Evolutionary conservation across 2,797 vertebrate species (phyloP).

Genomic region (Sebastes matsubarae): DNA sequence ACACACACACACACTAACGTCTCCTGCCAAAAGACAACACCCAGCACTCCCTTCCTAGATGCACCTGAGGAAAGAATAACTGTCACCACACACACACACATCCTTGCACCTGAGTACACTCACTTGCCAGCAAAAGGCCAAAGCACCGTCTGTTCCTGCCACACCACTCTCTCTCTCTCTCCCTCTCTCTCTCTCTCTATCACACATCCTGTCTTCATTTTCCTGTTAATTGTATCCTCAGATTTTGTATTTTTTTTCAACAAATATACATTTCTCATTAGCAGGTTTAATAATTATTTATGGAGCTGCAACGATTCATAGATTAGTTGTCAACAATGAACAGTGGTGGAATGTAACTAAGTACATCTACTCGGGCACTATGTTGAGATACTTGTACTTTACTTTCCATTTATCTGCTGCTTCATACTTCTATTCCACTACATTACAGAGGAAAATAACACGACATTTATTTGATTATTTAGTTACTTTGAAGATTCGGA

Average conservation of each 20-base stretch:
- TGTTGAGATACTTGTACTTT: too few relatives aligned
- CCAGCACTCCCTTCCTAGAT: constrained; percentile 42
- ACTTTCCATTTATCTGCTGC: too few relatives aligned
- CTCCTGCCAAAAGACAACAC: constrained; percentile 59
- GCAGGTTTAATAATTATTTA: background rate
- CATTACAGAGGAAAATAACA: too few relatives aligned
- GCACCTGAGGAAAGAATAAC: constrained; percentile 64
- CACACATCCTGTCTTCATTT: too few relatives aligned
- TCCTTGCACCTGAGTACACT: constrained; percentile 54
- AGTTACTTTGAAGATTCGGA: too few relatives aligned
- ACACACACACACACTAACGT: background rate
- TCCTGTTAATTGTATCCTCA: background rate
- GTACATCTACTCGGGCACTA: too few relatives aligned
- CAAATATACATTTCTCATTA: background rate
- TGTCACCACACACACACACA: constrained; percentile 34
- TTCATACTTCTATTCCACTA: too few relatives aligned
- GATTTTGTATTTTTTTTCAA: background rate
- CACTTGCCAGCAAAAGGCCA: constrained; percentile 59
- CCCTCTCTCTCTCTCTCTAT: too few relatives aligned
- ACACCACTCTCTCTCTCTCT: background rate
- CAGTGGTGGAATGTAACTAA: too few relatives aligned
- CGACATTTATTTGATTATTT: too few relatives aligned
- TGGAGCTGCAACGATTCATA: too few relatives aligned
- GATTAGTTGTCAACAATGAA: too few relatives aligned
- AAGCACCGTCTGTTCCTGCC: constrained; percentile 51